Percentiles rank a stretch among this genome's conserved stretches.
Conservation (phyloP, 2,797 vertebrate genomes). For the Poeciliopsis presidionis region DNA sequence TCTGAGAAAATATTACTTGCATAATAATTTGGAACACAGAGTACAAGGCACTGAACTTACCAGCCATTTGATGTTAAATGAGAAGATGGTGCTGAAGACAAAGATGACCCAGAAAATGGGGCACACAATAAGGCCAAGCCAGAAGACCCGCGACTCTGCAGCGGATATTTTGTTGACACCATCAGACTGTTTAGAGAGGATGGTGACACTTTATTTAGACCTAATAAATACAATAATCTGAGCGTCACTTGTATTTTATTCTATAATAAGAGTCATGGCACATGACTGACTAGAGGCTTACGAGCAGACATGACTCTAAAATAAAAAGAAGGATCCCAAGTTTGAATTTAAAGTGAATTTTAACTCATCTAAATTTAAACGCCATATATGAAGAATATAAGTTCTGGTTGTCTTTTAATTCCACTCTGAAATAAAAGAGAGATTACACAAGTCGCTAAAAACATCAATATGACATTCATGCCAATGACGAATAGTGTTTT, state of each 20-base stretch:
- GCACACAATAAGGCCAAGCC: conserved; percentile 90
- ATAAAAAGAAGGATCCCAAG: not conserved
- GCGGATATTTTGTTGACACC: conserved; percentile 67
- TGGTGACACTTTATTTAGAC: conserved; percentile 9
- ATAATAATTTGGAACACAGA: no score
- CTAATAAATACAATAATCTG: not conserved
- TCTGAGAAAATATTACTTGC: no score
- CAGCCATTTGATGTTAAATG: conserved; percentile 94
- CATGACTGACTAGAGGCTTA: not conserved
- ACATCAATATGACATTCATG: not conserved
- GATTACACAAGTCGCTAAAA: not conserved
- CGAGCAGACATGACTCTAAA: not conserved
- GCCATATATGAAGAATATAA: not conserved
- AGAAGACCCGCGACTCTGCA: conserved; percentile 91
- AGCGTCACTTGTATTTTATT: not conserved
- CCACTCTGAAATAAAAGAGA: not conserved
- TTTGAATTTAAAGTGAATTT: not conserved
- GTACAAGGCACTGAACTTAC: conserved; percentile 77
- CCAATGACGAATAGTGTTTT: not conserved
- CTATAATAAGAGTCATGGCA: not conserved
- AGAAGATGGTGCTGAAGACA: conserved; percentile 89
- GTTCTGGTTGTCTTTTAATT: not conserved
- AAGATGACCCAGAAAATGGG: conserved; percentile 92
- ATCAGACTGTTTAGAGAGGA: conserved; percentile 62
- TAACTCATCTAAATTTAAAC: not conserved